Conservation (phyloP, 1,140 invertebrate genomes). For the Triops cancriformis region DNA sequence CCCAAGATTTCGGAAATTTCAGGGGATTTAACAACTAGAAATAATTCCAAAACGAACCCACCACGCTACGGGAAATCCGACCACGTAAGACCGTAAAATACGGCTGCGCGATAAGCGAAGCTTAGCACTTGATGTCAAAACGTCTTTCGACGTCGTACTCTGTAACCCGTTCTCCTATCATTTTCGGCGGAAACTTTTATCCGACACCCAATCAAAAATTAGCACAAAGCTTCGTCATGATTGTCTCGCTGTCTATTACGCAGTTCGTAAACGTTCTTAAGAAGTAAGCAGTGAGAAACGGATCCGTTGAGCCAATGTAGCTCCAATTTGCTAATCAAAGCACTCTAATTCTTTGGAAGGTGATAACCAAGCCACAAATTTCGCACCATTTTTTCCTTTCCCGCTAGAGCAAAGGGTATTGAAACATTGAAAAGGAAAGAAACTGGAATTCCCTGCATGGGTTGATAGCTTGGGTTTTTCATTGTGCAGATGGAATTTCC, state of each 20-base stretch:
- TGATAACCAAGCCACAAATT: background rate
- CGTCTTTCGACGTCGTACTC: too few relatives aligned
- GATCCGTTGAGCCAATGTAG: background rate
- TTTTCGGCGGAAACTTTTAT: too few relatives aligned
- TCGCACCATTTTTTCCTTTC: background rate
- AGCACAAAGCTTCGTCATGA: too few relatives aligned
- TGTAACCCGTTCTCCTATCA: too few relatives aligned
- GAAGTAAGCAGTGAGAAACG: background rate
- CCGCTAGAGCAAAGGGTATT: background rate
- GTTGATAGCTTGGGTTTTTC: slow-evolving; percentile 13
- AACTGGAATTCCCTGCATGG: slow-evolving; percentile 11
- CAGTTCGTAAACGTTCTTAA: too few relatives aligned
- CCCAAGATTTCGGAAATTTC: background rate
- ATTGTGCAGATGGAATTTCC: slow-evolving; percentile 1
- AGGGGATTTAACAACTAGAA: background rate
- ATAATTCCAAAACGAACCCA: background rate
- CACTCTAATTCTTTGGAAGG: background rate
- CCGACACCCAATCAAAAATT: too few relatives aligned
- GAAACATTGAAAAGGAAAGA: background rate
- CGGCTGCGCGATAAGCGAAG: too few relatives aligned
- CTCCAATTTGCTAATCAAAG: background rate
- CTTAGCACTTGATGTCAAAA: too few relatives aligned
- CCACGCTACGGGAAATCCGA: background rate
- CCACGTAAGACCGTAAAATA: background rate
- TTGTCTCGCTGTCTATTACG: too few relatives aligned